Conservation (phyloP, 1,140 invertebrate genomes). For the Eupristina koningsbergeri region DNA sequence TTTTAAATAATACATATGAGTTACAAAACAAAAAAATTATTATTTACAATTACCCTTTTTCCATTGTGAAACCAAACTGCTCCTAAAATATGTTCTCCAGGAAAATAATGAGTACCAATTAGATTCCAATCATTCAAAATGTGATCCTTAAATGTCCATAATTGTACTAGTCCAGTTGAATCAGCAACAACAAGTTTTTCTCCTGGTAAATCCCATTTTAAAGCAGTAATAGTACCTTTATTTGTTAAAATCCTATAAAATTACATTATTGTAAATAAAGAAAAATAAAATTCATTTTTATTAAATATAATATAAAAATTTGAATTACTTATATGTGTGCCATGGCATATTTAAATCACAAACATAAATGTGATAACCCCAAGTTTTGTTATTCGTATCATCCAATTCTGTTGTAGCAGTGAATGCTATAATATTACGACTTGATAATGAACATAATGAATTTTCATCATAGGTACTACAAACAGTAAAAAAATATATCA, state of each 20-base stretch:
- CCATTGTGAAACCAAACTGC: constrained; percentile 90
- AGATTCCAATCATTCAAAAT: constrained; percentile 87
- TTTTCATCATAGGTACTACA: constrained; percentile 72
- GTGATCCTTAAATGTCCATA: constrained; percentile 85
- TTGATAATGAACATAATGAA: constrained; percentile 81
- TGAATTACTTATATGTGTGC: constrained; percentile 81
- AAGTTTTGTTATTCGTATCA: constrained; percentile 78
- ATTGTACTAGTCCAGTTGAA: constrained; percentile 81
- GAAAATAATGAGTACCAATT: constrained; percentile 71
- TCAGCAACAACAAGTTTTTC: constrained; percentile 85
- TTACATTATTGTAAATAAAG: constrained; percentile 37
- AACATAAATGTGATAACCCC: constrained; percentile 87
- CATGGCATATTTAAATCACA: constrained; percentile 90
- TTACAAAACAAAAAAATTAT: not conserved
- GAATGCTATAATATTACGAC: constrained; percentile 86
- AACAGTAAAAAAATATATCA: too few relatives aligned
- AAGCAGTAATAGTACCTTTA: constrained; percentile 79
- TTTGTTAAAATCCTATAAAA: constrained; percentile 74
- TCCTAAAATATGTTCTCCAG: constrained; percentile 86
- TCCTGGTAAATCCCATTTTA: constrained; percentile 90
- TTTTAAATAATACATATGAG: constrained; percentile 37
- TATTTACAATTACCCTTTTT: constrained; percentile 76
- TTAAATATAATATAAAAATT: constrained; percentile 33
- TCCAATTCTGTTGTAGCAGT: constrained; percentile 81
- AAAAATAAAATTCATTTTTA: not conserved